A percentile compares a stretch with the other conserved stretches of the same genome.
phyloP scores from a whole-genome alignment of 2,797 vertebrate species.

The Hybognathus amarus region DNA sequence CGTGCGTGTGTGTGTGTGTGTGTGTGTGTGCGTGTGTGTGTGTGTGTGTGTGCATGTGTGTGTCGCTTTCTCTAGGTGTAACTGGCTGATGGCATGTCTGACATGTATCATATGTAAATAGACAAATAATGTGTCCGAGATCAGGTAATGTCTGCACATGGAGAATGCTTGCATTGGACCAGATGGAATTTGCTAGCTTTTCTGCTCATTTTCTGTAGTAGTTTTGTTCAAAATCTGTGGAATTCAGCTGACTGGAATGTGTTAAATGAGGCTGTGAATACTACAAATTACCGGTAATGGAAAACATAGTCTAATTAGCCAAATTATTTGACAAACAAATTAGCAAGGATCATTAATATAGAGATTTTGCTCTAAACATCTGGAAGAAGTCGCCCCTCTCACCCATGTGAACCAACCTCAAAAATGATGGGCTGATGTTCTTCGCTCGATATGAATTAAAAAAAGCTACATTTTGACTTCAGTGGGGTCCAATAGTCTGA shows the following conservation, averaged over 20 bases:
- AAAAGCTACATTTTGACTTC: neutral
- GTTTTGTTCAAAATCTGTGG: neutral
- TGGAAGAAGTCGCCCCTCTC: neutral
- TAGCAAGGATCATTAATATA: neutral
- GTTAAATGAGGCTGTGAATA: neutral
- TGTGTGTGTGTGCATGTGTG: constrained; percentile 7
- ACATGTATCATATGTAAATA: constrained; percentile 3
- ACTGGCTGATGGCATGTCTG: constrained; percentile 6
- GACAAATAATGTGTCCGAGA: constrained; percentile 28
- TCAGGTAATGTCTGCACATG: neutral
- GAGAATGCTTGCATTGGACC: neutral
- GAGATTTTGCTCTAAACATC: neutral
- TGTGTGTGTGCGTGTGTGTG: constrained; percentile 9
- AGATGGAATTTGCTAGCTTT: neutral
- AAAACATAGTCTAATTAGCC: neutral
- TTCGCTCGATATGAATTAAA: neutral
- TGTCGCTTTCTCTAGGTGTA: constrained; percentile 27
- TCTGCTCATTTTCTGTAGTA: neutral
- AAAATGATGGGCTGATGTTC: neutral
- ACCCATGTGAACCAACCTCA: too few species aligned
- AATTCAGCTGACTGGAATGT: neutral
- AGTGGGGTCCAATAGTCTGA: neutral
- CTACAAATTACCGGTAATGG: neutral
- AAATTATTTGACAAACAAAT: neutral
- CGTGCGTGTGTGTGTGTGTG: neutral